A percentile compares a stretch with the other conserved stretches of the same genome.
Conservation (phyloP, 2,797 vertebrate species). For the Crenichthys baileyi region DNA sequence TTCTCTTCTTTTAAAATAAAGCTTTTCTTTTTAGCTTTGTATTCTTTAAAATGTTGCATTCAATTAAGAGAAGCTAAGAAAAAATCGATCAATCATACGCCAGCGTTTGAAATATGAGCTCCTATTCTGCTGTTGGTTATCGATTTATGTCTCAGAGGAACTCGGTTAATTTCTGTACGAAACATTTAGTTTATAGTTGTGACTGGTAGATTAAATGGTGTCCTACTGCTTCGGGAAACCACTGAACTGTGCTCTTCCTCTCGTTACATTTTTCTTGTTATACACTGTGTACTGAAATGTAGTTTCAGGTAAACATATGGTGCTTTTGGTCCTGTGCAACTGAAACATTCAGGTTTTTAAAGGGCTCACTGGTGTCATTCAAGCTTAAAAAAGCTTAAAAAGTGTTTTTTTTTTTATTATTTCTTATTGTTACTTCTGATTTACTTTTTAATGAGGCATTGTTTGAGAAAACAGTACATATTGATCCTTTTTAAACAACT, state of each 20-base stretch:
- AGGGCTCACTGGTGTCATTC: background rate
- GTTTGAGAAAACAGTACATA: conserved; percentile 45
- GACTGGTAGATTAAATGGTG: background rate
- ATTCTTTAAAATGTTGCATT: background rate
- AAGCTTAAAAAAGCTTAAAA: background rate
- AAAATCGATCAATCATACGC: background rate
- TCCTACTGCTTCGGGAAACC: background rate
- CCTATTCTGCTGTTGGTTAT: background rate
- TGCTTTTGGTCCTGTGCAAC: conserved; percentile 55
- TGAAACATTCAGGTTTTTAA: conserved; percentile 35
- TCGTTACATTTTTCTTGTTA: conserved; percentile 6
- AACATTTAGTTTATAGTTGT: conserved; percentile 6
- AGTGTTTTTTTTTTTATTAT: conserved; percentile 18
- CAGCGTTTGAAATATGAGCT: background rate
- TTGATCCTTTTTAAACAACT: conserved; percentile 30
- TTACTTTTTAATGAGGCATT: conserved; percentile 25
- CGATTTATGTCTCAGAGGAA: background rate
- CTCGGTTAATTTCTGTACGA: background rate
- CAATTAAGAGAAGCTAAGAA: background rate
- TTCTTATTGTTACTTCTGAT: conserved; percentile 21
- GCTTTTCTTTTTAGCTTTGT: background rate
- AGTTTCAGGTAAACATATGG: conserved; percentile 45
- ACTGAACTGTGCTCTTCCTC: background rate
- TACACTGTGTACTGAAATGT: conserved; percentile 9
- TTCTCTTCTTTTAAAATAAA: background rate